phyloP scores from a whole-genome alignment of 2,797 vertebrate genomes.

The Enteromius fasciolatus region DNA sequence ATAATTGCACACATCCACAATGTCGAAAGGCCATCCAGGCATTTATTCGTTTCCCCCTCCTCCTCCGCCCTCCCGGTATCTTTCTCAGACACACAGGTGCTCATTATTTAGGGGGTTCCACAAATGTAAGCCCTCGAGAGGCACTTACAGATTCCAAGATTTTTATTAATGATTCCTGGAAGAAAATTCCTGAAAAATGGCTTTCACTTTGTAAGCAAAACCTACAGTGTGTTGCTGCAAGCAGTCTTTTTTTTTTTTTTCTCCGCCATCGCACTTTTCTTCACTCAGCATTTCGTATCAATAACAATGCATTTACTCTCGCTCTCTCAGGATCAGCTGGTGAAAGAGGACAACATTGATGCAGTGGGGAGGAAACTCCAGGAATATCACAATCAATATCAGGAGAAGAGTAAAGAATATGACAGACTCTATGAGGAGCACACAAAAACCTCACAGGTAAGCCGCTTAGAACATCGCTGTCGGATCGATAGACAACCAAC shows the following conservation, averaged over 20 bases:
- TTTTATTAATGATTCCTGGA: constrained; percentile 65
- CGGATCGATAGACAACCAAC: not conserved
- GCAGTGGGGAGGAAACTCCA: constrained; percentile 95
- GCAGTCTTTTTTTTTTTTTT: constrained; percentile 16
- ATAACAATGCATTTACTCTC: constrained; percentile 76
- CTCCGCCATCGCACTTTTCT: not conserved
- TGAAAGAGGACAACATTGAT: constrained; percentile 96
- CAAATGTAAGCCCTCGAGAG: constrained; percentile 44
- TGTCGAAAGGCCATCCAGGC: constrained; percentile 65
- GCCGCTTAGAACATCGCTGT: not conserved
- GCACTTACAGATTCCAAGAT: constrained; percentile 54
- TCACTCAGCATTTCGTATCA: constrained; percentile 60
- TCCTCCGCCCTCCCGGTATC: constrained; percentile 13
- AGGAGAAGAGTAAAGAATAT: constrained; percentile 96
- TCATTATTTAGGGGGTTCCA: constrained; percentile 65
- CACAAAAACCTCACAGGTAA: constrained; percentile 94
- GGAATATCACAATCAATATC: constrained; percentile 93
- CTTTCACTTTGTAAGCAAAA: constrained; percentile 50
- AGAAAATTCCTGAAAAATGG: constrained; percentile 43
- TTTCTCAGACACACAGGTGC: constrained; percentile 46
- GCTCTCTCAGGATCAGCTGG: constrained; percentile 90
- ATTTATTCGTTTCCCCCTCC: constrained; percentile 55
- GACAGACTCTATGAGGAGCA: constrained; percentile 94
- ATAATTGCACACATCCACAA: constrained; percentile 64
- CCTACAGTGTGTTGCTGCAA: constrained; percentile 22